Base-by-base conservation (phyloP, 2,113 vertebrate genomes). In the Neodon shergylaensis region DNA sequence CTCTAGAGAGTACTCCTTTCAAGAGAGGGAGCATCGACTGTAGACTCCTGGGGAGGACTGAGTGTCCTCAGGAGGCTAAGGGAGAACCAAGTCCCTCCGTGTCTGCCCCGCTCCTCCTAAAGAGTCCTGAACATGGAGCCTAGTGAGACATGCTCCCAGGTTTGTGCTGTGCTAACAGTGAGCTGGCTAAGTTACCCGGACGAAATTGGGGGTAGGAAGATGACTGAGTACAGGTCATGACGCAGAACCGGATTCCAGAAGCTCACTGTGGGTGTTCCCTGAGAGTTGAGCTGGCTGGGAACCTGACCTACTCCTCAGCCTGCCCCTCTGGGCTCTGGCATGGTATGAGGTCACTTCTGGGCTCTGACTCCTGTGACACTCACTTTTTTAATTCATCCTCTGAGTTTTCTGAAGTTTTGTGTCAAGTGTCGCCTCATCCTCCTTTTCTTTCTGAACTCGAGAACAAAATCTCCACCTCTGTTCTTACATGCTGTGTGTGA, bases 241-340 rank as follows among this genome's bases (percentile, higher is more conserved):
- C 22, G 0, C 2, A 4, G 21, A 36, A 49, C 19, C 19, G 0
- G 14, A 21, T 39, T 77, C 61, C 42, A 0, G 3, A 24, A 61
- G 74, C 52, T 0, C 0, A 0, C 0, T 39, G 33, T 0, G 0
- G 7, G 8, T 0, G 1, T 0, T 28, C 10, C 0, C 6, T 7
- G 52, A 82, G 39, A 21, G 13, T 44, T 12, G 6, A 22, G 6
- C 39, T 0, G 7, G 54, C 13, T 26, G n/a, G 39, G 28, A 6
- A 7, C 0, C 7, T 24, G 31, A 21, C 0, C 6, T 4, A 1
- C n/a, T 0, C 28, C 3, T 0, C 9, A 1, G 28, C 11, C 2
- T 0, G 52, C 5, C 33, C 52, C 63, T n/a, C 1, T 5, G 3
- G 7, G 19, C 16, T 26, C 94, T 9, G 9, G 14, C 7, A 3